phyloP scores from a whole-genome alignment of 2,888 invertebrate genomes.

The Aspidiotus rigidus region DNA sequence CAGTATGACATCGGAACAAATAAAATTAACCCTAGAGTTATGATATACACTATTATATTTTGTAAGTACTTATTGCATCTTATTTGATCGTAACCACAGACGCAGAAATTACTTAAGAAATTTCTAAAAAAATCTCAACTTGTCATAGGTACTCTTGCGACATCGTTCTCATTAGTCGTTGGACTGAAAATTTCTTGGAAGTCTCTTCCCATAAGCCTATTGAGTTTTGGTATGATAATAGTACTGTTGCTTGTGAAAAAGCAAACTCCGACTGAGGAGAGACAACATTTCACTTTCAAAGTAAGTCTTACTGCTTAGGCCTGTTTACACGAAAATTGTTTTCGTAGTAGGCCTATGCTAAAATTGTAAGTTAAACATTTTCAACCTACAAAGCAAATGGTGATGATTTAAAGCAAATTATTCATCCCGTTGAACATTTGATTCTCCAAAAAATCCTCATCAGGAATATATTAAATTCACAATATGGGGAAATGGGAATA shows the following conservation, averaged over 20 bases:
- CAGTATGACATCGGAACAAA: too few species aligned
- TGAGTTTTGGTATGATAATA: background rate
- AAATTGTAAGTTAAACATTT: slow-evolving; percentile 13
- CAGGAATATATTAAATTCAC: too few species aligned
- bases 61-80: too few species aligned
- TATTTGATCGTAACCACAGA: too few species aligned
- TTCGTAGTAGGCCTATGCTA: background rate
- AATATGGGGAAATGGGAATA: too few species aligned
- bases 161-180: slow-evolving; percentile 8
- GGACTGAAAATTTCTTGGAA: background rate
- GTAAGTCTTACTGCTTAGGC: background rate
- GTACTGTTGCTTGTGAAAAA: background rate
- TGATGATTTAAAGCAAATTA: background rate
- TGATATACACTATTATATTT: too few species aligned
- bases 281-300: background rate
- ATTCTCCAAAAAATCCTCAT: too few species aligned
- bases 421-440: too few species aligned
- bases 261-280: background rate
- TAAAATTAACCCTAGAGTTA: too few species aligned
- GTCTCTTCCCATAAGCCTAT: background rate
- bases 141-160: slow-evolving; percentile 24
- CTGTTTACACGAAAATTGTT: background rate
- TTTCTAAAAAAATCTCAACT: too few species aligned
- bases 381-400: background rate
- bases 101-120: too few species aligned